Conservation (phyloP, 2,113 vertebrate genomes). For the Jacana jacana region DNA sequence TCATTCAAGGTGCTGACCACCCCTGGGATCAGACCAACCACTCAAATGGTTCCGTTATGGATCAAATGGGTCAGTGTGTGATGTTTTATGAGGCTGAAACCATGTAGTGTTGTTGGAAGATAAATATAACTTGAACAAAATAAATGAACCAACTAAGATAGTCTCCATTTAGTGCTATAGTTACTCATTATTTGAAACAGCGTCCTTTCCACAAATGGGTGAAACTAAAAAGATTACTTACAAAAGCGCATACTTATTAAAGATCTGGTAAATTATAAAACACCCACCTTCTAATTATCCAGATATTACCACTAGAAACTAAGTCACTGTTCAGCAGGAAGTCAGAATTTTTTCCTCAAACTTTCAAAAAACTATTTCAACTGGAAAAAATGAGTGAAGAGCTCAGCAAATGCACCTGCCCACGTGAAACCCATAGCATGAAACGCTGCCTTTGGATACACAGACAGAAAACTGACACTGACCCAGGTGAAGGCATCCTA, state of each 20-base stretch:
- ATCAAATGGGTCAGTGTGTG: background rate
- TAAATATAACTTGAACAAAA: background rate
- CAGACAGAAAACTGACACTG: background rate
- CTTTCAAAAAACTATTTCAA: background rate
- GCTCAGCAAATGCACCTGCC: background rate
- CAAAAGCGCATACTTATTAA: background rate
- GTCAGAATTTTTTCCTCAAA: background rate
- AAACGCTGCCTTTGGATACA: background rate
- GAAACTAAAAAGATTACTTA: background rate
- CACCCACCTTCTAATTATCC: background rate
- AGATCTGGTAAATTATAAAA: background rate
- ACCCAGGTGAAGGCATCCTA: background rate
- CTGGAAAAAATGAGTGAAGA: background rate
- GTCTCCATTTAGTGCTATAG: background rate
- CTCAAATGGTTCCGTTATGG: no score
- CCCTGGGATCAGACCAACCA: background rate
- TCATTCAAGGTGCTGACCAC: background rate
- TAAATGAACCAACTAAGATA: background rate
- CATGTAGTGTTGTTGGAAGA: background rate
- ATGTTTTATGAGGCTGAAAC: background rate
- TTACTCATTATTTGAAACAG: background rate
- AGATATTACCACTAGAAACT: background rate
- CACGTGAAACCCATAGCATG: background rate
- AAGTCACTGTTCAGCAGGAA: background rate
- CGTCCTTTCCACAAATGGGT: background rate